Evolutionary conservation across 64 coral and sea anemone species (phyloP).

Genomic region (Montipora foliosa): DNA sequence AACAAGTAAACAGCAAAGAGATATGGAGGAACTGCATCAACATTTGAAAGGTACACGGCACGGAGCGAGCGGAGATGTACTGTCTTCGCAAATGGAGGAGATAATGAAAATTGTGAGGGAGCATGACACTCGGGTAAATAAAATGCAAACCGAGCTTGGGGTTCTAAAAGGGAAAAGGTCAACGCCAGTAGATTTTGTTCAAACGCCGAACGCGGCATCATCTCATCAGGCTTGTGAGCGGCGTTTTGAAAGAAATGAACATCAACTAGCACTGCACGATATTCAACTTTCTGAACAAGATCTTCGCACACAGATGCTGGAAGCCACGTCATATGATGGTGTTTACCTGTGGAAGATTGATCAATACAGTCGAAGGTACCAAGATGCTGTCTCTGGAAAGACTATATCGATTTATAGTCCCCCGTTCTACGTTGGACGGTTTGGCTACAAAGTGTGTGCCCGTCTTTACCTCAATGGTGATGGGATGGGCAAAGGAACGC

Average conservation of each 20-base stretch:
- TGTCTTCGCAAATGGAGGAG: constrained; percentile 26
- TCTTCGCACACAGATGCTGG: constrained; percentile 73
- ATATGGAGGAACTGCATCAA: neutral
- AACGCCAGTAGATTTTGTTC: neutral
- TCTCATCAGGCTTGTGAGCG: constrained; percentile 34
- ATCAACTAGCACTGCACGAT: constrained; percentile 68
- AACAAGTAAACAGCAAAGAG: neutral
- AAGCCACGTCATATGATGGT: constrained; percentile 74
- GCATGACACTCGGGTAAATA: neutral
- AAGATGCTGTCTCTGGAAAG: constrained; percentile 65
- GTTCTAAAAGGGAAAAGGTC: neutral
- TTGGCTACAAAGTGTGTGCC: constrained; percentile 85
- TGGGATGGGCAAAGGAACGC: constrained; percentile 77
- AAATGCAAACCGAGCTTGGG: neutral
- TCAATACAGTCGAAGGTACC: constrained; percentile 53
- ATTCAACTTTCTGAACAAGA: constrained; percentile 81
- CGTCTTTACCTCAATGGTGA: constrained; percentile 81
- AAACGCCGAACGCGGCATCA: neutral
- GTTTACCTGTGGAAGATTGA: constrained; percentile 82
- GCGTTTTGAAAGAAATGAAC: constrained; percentile 56
- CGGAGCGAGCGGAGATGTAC: neutral
- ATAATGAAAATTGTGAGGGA: neutral
- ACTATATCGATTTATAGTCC: constrained; percentile 72
- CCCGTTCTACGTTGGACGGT: constrained; percentile 78
- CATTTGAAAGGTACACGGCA: neutral